Evolutionary conservation across 2,113 vertebrate species (phyloP).

Genomic region (Polyodon spathula): DNA sequence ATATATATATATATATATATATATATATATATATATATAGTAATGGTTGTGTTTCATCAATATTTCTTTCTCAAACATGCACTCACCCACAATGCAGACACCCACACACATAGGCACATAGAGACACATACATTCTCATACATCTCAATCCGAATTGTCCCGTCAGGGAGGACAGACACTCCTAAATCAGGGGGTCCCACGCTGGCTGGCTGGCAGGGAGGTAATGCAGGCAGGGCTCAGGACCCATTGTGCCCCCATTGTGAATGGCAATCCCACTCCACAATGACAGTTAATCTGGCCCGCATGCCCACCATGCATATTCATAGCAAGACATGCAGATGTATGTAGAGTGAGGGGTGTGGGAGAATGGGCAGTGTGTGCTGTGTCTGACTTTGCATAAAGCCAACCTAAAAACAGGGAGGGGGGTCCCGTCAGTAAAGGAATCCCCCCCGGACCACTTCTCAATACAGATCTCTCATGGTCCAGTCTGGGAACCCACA

Average conservation of each 20-base stretch:
- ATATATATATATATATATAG: no score
- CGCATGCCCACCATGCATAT: conserved; percentile 38
- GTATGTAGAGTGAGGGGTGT: conserved; percentile 24
- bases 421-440: not conserved
- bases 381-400: conserved; percentile 10
- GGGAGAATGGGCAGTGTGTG: conserved; percentile 7
- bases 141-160: conserved; percentile 27
- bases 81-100: no score
- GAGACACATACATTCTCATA: conserved; percentile 24
- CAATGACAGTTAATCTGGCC: conserved; percentile 24
- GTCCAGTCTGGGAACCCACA: conserved; percentile 17
- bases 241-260: conserved; percentile 22
- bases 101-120: no score
- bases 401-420: conserved; percentile 1
- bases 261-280: conserved; percentile 18
- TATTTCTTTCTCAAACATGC: no score
- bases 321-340: conserved; percentile 31
- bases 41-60: no score
- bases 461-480: conserved; percentile 17
- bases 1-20: no score
- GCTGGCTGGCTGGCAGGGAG: conserved; percentile 17
- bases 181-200: conserved; percentile 12
- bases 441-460: conserved; percentile 16
- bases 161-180: conserved; percentile 2
- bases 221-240: conserved; percentile 18